These are phyloP conservation scores for Laticauda colubrina DNA, from an alignment of 2,113 vertebrate genomes.

Conservation along the genomic window DNA sequence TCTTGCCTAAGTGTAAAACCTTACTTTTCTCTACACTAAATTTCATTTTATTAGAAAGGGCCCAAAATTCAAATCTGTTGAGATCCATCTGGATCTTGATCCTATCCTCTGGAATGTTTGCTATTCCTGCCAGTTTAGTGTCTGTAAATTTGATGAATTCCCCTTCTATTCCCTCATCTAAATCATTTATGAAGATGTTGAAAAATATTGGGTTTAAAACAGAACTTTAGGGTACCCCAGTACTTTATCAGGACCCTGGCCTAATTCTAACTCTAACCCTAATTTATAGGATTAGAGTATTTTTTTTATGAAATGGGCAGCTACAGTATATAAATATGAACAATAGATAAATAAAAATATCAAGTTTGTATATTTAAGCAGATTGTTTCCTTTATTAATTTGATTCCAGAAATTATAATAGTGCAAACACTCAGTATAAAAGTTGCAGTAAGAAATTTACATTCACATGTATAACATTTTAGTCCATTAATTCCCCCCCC, in stretches of 20 bases:
- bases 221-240: background rate
- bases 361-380: constrained; percentile 67
- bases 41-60: background rate
- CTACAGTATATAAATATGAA: background rate
- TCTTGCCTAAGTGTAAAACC: background rate
- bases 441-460: constrained; percentile 86
- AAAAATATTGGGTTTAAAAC: background rate
- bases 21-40: background rate
- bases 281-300: background rate
- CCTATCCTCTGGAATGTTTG: background rate
- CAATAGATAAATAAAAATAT: background rate
- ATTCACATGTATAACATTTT: constrained; percentile 86
- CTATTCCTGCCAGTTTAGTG: background rate
- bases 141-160: background rate
- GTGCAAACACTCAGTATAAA: constrained; percentile 96
- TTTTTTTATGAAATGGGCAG: background rate
- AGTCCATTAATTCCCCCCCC: constrained; percentile 74
- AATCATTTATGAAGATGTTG: background rate
- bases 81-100: background rate
- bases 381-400: constrained; percentile 69
- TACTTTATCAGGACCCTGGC: background rate
- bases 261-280: background rate
- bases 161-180: background rate
- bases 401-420: constrained; percentile 76
- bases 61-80: background rate